Conservation (phyloP, 2,113 vertebrate genomes). For the Chloropsis cyanopogon region DNA sequence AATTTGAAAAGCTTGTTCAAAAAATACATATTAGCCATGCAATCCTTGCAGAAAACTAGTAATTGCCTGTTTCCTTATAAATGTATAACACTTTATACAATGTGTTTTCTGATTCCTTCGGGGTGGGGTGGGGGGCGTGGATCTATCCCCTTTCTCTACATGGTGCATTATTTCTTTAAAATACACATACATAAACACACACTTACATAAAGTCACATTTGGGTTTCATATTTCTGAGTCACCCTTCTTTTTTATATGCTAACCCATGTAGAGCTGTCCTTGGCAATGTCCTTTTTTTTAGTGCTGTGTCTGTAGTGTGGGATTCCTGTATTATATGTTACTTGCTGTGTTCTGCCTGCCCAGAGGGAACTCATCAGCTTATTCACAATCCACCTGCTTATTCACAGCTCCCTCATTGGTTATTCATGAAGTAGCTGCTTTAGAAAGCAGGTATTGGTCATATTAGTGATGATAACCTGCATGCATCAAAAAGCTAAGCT, state of each 20-base stretch:
- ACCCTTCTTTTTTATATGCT: not conserved
- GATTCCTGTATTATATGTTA: not conserved
- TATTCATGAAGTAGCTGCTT: conserved; percentile 58
- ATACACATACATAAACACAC: not conserved
- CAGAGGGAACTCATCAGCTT: conserved; percentile 30
- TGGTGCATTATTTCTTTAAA: not conserved
- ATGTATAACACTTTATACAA: not conserved
- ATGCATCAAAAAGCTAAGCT: not conserved
- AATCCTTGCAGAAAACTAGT: not conserved
- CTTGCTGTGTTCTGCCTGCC: conserved; percentile 5
- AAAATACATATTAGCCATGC: not conserved
- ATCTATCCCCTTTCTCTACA: not conserved
- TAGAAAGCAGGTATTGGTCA: conserved; percentile 29
- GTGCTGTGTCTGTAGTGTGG: not conserved
- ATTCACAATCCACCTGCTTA: conserved; percentile 43
- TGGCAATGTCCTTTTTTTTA: not conserved
- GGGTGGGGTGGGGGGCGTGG: fast-evolving
- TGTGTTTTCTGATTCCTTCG: not conserved
- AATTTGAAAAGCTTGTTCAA: not conserved
- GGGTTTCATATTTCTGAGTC: not conserved
- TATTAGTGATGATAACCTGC: conserved; percentile 5
- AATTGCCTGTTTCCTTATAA: not conserved
- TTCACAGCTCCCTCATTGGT: conserved; percentile 28
- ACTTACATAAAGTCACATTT: not conserved
- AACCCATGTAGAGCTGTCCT: not conserved